These are phyloP conservation scores for Hyles euphorbiae DNA, from an alignment of 1,140 invertebrate genomes.

Conservation along the genomic window DNA sequence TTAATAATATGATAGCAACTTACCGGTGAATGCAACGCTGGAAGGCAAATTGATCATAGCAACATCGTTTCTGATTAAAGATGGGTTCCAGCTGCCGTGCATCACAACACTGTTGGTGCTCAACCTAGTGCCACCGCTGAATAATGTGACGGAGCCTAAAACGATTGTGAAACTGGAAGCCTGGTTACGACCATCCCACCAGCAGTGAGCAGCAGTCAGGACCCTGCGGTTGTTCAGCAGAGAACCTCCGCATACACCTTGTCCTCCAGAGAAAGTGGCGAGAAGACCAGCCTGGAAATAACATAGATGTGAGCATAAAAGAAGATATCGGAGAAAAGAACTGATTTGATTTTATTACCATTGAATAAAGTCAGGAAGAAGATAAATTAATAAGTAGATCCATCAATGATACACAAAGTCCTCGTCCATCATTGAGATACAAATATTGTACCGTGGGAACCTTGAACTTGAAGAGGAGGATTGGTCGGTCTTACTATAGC, in stretches of 20 bases:
- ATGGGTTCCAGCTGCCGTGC: slow-evolving; percentile 24
- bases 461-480: too few species aligned
- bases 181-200: slow-evolving; percentile 17
- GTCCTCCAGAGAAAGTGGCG: too few species aligned
- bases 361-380: too few species aligned
- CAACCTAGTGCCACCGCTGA: slow-evolving; percentile 13
- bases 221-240: slow-evolving; percentile 14
- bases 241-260: slow-evolving; percentile 11
- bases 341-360: too few species aligned
- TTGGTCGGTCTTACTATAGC: too few species aligned
- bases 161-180: slow-evolving; percentile 11
- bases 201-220: slow-evolving; percentile 17
- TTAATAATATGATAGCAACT: slow-evolving; percentile 7
- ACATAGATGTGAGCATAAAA: background rate
- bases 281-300: slow-evolving; percentile 17
- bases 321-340: too few species aligned
- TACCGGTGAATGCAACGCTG: slow-evolving; percentile 35
- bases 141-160: slow-evolving; percentile 9
- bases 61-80: slow-evolving; percentile 24
- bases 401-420: too few species aligned
- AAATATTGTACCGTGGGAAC: too few species aligned
- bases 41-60: slow-evolving; percentile 39
- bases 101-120: slow-evolving; percentile 19
- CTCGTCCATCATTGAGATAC: too few species aligned
- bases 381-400: too few species aligned